phyloP scores from a whole-genome alignment of 37 sponge, comb jelly and placozoan genomes.

The Agelas oroides region DNA sequence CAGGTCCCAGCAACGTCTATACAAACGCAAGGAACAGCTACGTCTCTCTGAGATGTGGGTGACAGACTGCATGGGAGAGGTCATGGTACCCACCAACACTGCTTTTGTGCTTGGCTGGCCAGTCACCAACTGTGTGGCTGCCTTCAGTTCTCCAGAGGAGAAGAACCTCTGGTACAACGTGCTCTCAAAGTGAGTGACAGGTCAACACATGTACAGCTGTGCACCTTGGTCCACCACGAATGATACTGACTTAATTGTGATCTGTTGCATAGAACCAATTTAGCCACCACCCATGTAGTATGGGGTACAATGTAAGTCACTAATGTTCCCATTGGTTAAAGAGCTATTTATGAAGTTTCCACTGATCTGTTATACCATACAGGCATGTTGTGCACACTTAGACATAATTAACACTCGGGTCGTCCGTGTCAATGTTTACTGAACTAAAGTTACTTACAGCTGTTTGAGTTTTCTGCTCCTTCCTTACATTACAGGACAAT shows the following conservation, averaged over 20 bases:
- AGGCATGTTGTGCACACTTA: no score
- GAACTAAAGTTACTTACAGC: no score
- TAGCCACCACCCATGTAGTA: no score
- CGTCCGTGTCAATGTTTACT: no score
- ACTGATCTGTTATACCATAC: no score
- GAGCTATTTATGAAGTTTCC: no score
- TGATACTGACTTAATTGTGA: background rate
- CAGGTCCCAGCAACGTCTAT: slow-evolving; percentile 31
- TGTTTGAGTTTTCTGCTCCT: no score
- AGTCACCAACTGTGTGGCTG: slow-evolving; percentile 47
- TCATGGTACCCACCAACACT: slow-evolving; percentile 2
- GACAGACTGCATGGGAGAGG: slow-evolving; percentile 45
- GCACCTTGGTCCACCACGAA: background rate
- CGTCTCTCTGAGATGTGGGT: slow-evolving; percentile 76
- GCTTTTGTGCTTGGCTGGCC: slow-evolving; percentile 81
- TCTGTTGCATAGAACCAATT: no score
- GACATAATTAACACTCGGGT: no score
- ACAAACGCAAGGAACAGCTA: slow-evolving; percentile 49
- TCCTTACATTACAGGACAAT: slow-evolving; percentile 4
- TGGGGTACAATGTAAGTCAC: no score
- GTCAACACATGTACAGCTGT: background rate
- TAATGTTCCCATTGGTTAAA: no score
- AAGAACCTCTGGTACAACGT: slow-evolving; percentile 47
- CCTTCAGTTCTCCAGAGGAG: slow-evolving; percentile 59
- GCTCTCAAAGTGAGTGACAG: slow-evolving; percentile 51